Evolutionary conservation across 2,113 vertebrate species (phyloP).

Genomic region (Gymnocephalus cernua): DNA sequence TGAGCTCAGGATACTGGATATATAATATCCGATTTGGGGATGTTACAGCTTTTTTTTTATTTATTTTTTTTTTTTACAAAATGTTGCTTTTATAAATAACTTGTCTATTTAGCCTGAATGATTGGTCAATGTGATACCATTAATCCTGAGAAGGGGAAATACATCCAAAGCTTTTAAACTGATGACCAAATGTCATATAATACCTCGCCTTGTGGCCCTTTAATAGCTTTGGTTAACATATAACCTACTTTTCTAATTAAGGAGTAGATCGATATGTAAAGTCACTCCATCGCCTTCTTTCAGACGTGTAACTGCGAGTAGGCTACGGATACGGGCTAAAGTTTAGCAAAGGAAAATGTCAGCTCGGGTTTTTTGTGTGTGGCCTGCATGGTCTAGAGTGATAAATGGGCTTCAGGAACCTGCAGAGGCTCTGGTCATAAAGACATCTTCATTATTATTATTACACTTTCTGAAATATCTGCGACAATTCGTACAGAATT

Average conservation of each 20-base stretch:
- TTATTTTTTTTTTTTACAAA: background rate
- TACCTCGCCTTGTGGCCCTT: background rate
- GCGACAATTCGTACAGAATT: background rate
- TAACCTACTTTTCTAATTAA: background rate
- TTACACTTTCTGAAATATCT: background rate
- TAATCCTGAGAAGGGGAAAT: background rate
- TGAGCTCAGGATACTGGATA: constrained; percentile 52
- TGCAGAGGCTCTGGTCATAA: background rate
- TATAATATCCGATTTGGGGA: constrained; percentile 17
- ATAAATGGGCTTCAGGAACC: background rate
- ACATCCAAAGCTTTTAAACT: background rate
- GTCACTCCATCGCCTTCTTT: background rate
- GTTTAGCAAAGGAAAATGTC: background rate
- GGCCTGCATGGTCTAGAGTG: background rate
- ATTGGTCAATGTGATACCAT: background rate
- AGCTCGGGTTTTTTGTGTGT: background rate
- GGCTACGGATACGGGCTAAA: background rate
- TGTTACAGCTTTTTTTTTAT: background rate
- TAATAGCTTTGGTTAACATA: background rate
- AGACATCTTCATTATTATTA: background rate
- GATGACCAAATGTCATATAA: background rate
- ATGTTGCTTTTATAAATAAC: constrained; percentile 15
- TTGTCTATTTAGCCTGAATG: background rate
- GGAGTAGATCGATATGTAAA: background rate
- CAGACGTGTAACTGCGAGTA: background rate